These are phyloP conservation scores for Morus bassanus DNA, from an alignment of 2,797 vertebrate species.

Conservation along the genomic window DNA sequence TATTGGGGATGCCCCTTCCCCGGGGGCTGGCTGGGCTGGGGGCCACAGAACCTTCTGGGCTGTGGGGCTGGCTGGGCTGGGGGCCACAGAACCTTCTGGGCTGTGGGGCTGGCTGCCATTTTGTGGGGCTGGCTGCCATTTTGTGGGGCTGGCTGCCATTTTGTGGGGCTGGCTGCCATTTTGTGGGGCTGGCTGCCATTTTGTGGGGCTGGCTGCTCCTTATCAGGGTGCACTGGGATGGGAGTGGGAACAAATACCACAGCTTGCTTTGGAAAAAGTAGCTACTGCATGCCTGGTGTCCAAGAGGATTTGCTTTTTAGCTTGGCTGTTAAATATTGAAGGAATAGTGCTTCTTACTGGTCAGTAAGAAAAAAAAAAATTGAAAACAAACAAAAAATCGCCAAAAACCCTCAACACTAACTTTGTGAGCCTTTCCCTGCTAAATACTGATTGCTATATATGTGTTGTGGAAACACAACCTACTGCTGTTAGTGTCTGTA, in stretches of 20 bases:
- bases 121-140: too few relatives aligned
- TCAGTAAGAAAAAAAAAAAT: background rate
- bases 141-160: too few relatives aligned
- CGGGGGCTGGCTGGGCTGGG: background rate
- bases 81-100: too few relatives aligned
- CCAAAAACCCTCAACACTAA: fast-evolving
- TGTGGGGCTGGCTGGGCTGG: too few relatives aligned
- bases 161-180: too few relatives aligned
- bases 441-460: fast-evolving
- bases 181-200: too few relatives aligned
- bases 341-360: background rate
- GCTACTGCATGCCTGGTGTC: fast-evolving
- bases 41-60: too few relatives aligned
- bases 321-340: background rate
- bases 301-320: background rate
- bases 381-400: fast-evolving
- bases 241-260: fast-evolving
- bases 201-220: too few relatives aligned
- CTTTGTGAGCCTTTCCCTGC: background rate
- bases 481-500: background rate
- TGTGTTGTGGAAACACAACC: fast-evolving
- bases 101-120: too few relatives aligned
- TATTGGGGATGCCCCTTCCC: fast-evolving
- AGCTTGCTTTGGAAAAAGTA: background rate
- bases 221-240: fast-evolving